Evolutionary conservation across 2,113 vertebrate genomes (phyloP), one percentile per base, ranked within the genome.

Genomic region (Prietella phreatophila): DNA sequence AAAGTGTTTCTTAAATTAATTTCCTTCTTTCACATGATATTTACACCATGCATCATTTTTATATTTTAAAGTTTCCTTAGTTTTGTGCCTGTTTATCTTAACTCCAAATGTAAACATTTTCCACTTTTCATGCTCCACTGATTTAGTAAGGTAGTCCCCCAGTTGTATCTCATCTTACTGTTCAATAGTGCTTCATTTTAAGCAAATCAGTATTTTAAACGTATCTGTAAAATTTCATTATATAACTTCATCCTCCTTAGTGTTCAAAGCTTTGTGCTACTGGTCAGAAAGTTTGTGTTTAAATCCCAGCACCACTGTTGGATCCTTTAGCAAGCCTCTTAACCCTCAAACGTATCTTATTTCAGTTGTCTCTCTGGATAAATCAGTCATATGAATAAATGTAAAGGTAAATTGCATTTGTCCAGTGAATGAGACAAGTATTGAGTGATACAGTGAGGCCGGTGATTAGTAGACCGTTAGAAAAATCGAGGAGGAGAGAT

Each of bases 1-100:
- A 30, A 61, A 58, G 50, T 19, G 22, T 10, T 25, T 42, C 71
- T 39, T 75, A 42, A 75, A 42, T 10, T 9, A 75, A 76, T 76
- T 50, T 50, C 22, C 5, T 78, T 78, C 25, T 14, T n/a, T 50
- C 13, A n/a, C 11, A 22, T 39, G 17, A 75, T 75, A 42, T 42
- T 73, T 75, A 75, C 33, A 75, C 9, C 71, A 22, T 75, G 71
- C 36, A 50, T 50, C 36, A 6, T 39, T 89, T 88, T 33, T 61
- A 33, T 27, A 36, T 33, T 69, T 69, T 69, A 27, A 42, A 25
- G 2, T 50, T 47, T 47, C 30, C 67, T 75, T 75, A 47, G 11
- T 76, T 20, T 50, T 78, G 27, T n/a, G 27, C n/a, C 14, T 81
- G 2, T 56, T 30, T 56, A n/a, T 33, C n/a, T 78, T 15, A n/a